Conservation (phyloP, 2,888 invertebrate species). For the Timema cristinae region DNA sequence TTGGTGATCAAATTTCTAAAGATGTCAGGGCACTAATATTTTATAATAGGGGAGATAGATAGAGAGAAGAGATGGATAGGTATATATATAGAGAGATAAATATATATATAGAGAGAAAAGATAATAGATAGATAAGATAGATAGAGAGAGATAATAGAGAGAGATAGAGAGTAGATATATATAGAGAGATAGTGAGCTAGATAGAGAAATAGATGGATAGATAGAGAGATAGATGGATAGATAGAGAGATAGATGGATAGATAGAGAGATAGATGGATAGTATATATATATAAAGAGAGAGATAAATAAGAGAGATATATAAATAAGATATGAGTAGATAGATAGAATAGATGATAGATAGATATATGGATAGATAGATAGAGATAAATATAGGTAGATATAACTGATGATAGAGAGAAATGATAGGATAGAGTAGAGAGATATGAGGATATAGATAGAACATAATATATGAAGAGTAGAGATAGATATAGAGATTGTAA, state of each 20-base stretch:
- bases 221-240: conserved; percentile 12
- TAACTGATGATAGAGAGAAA: background rate
- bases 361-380: background rate
- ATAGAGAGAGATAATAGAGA: background rate
- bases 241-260: conserved; percentile 7
- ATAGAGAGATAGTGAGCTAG: background rate
- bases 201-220: conserved; percentile 10
- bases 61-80: background rate
- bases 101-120: background rate
- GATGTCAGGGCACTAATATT: too few relatives aligned
- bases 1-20: too few relatives aligned
- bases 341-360: background rate
- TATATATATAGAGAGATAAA: background rate
- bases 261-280: conserved; percentile 6
- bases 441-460: background rate
- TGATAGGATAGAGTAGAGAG: background rate
- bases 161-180: too few relatives aligned
- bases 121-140: conserved; percentile 11
- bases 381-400: background rate
- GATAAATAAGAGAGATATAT: background rate
- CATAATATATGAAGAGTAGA: background rate
- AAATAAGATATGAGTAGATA: background rate
- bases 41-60: conserved; percentile 1
- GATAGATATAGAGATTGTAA: too few relatives aligned
- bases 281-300: conserved; percentile 6